These are phyloP conservation scores for Panzeria rudis DNA, from an alignment of 2,888 invertebrate genomes.

Conservation along the genomic window DNA sequence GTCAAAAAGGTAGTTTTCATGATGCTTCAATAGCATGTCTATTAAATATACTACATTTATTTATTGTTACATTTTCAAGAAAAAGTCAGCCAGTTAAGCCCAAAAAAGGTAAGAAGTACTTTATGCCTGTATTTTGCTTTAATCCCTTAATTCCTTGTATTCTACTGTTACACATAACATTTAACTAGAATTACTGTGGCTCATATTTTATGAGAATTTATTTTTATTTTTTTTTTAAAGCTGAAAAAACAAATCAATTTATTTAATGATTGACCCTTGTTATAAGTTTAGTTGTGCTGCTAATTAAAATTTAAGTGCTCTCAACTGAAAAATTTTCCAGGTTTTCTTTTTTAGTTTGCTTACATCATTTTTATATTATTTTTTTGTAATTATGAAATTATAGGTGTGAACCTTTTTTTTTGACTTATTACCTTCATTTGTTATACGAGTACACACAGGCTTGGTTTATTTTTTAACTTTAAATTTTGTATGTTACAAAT, in stretches of 20 bases:
- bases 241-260: conserved; percentile 68
- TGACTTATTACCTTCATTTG: conserved; percentile 81
- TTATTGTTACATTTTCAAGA: neutral
- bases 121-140: conserved; percentile 6
- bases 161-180: neutral
- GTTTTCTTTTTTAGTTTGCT: conserved; percentile 50
- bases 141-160: conserved; percentile 15
- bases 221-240: neutral
- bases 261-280: conserved; percentile 20
- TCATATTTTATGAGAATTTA: neutral
- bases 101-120: neutral
- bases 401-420: conserved; percentile 79
- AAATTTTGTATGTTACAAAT: no score
- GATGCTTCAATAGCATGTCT: conserved; percentile 22
- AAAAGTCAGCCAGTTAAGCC: neutral
- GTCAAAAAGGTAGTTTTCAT: conserved; percentile 32
- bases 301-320: conserved; percentile 23
- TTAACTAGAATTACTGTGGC: neutral
- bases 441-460: conserved; percentile 68
- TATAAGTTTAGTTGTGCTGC: neutral
- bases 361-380: conserved; percentile 47
- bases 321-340: conserved; percentile 43
- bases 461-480: conserved; percentile 35
- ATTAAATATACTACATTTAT: conserved; percentile 50
- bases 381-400: conserved; percentile 80